These are phyloP conservation scores for Spilosoma lubricipeda DNA, from an alignment of 2,888 invertebrate genomes.

Conservation along the genomic window DNA sequence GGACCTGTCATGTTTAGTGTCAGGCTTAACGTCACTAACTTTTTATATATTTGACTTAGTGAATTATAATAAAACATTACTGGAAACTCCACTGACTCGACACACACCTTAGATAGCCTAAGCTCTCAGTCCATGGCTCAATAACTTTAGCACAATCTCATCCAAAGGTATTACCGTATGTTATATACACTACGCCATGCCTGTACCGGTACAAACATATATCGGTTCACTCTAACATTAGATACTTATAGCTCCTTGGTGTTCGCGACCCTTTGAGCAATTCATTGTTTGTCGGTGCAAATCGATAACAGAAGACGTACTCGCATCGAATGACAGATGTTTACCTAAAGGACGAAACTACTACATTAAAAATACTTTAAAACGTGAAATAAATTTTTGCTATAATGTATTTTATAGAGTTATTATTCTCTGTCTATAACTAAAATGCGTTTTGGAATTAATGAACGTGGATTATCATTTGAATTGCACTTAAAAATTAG, in stretches of 20 bases:
- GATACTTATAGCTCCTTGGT: constrained; percentile 43
- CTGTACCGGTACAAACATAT: constrained; percentile 25
- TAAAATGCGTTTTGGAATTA: constrained; percentile 67
- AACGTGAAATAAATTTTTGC: constrained; percentile 52
- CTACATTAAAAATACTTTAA: constrained; percentile 55
- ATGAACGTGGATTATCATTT: constrained; percentile 50
- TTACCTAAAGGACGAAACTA: constrained; percentile 54
- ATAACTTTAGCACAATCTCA: constrained; percentile 61
- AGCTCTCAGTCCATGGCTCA: constrained; percentile 74
- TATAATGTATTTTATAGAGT: constrained; percentile 52
- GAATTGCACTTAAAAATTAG: constrained; percentile 66
- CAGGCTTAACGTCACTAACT: constrained; percentile 45
- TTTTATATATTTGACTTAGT: constrained; percentile 69
- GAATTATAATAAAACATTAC: constrained; percentile 65
- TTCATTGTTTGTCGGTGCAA: constrained; percentile 47
- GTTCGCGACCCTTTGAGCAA: constrained; percentile 61
- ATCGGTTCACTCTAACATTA: constrained; percentile 35
- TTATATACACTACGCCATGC: constrained; percentile 60
- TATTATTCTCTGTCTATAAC: constrained; percentile 53
- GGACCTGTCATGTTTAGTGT: constrained; percentile 65
- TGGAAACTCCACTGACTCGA: constrained; percentile 58
- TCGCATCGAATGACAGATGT: constrained; percentile 50
- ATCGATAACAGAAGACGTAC: constrained; percentile 40
- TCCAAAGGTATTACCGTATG: constrained; percentile 58
- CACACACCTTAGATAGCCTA: constrained; percentile 63